phyloP scores from a whole-genome alignment of 1,140 invertebrate genomes.

The Wasmannia auropunctata region DNA sequence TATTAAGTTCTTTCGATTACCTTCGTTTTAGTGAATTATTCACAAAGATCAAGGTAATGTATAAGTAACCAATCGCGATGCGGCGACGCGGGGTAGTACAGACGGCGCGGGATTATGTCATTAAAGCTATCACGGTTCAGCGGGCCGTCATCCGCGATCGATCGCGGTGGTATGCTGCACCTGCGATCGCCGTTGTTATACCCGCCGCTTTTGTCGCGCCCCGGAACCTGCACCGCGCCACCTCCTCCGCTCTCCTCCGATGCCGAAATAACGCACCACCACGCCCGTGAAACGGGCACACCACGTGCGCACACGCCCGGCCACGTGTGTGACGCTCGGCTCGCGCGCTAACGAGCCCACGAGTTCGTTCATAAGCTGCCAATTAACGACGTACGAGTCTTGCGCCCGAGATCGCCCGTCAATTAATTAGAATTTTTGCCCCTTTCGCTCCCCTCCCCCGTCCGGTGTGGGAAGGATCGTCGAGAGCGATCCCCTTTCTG shows the following conservation, averaged over 20 bases:
- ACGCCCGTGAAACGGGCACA: neutral
- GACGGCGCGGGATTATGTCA: conserved; percentile 70
- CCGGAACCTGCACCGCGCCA: conserved; percentile 41
- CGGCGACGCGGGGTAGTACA: conserved; percentile 6
- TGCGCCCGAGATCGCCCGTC: conserved; percentile 79
- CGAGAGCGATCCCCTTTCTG: neutral
- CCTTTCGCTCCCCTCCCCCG: conserved; percentile 6
- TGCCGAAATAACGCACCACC: conserved; percentile 68
- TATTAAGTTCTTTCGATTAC: too few species aligned
- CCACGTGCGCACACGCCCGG: conserved; percentile 22
- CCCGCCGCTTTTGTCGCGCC: conserved; percentile 64
- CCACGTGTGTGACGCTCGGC: conserved; percentile 24
- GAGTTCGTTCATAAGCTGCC: conserved; percentile 82
- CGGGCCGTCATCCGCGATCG: conserved; percentile 67
- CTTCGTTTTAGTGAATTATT: neutral
- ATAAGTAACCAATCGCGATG: neutral
- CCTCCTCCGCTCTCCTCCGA: conserved; percentile 5
- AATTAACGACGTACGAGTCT: conserved; percentile 82
- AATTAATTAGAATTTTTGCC: conserved; percentile 83
- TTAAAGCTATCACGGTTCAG: conserved; percentile 72
- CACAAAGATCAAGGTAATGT: neutral
- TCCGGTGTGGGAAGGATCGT: neutral
- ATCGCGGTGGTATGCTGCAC: conserved; percentile 60
- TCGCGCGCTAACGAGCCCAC: conserved; percentile 81
- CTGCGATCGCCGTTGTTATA: conserved; percentile 69